Percentiles rank a stretch among this genome's conserved stretches.
phyloP scores from a whole-genome alignment of 2,113 vertebrate species.

The Pseudonaja textilis region DNA sequence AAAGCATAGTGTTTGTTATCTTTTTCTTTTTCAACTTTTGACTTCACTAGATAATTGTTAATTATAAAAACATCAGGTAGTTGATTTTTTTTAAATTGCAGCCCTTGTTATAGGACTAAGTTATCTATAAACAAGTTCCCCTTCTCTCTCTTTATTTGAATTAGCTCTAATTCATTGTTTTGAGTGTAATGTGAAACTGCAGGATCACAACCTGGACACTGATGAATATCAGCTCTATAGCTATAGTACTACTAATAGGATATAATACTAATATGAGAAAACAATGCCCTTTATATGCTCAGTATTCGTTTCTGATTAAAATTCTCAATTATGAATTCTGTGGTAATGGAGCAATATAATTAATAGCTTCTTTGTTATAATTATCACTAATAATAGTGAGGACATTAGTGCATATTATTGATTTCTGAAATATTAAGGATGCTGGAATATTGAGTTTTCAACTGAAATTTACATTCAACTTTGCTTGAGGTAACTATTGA shows the following conservation, averaged over 20 bases:
- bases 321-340: conserved; percentile 56
- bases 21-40: conserved; percentile 27
- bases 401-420: conserved; percentile 57
- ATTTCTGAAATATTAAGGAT: conserved; percentile 53
- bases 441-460: conserved; percentile 41
- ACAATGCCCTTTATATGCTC: conserved; percentile 47
- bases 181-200: conserved; percentile 38
- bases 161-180: conserved; percentile 25
- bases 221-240: conserved; percentile 54
- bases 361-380: conserved; percentile 52
- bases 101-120: neutral
- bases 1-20: neutral
- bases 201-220: conserved; percentile 48
- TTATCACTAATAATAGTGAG: conserved; percentile 50
- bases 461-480: conserved; percentile 49
- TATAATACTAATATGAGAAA: conserved; percentile 45
- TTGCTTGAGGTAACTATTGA: conserved; percentile 39
- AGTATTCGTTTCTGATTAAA: conserved; percentile 54
- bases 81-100: neutral
- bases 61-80: conserved; percentile 10
- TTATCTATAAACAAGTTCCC: conserved; percentile 4
- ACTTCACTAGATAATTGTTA: neutral
- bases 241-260: conserved; percentile 50
- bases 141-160: conserved; percentile 37
- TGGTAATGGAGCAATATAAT: conserved; percentile 49